Percentiles rank a stretch among this genome's conserved stretches.
Conservation (phyloP, 1,140 invertebrate genomes). For the Drosophila fuyamai region DNA sequence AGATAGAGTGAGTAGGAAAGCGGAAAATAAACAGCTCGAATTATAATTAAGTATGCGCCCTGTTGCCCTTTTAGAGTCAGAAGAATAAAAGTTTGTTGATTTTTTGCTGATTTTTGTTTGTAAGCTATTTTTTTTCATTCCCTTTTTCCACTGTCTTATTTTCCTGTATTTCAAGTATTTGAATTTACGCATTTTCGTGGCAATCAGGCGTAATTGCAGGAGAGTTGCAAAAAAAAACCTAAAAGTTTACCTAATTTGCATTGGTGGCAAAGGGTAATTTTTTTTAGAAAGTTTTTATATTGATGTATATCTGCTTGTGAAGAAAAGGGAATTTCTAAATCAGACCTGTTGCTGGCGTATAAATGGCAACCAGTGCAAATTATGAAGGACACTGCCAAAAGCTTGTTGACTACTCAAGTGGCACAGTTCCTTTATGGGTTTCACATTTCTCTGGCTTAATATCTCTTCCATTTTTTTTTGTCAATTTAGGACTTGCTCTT, state of each 20-base stretch:
- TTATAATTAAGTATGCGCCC: conserved; percentile 78
- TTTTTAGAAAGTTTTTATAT: not conserved
- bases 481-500: conserved; percentile 40
- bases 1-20: conserved; percentile 3
- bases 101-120: conserved; percentile 17
- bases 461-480: conserved; percentile 2
- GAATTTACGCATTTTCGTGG: conserved; percentile 71
- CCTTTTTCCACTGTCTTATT: conserved; percentile 4
- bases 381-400: conserved; percentile 68
- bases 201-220: conserved; percentile 71
- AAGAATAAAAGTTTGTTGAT: conserved; percentile 44
- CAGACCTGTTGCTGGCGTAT: conserved; percentile 66
- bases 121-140: conserved; percentile 17
- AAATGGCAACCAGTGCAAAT: conserved; percentile 41
- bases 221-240: not conserved
- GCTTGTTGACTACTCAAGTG: conserved; percentile 77
- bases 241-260: conserved; percentile 21
- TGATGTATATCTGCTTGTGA: not conserved
- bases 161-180: conserved; percentile 53
- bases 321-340: conserved; percentile 1
- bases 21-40: conserved; percentile 63
- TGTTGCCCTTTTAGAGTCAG: conserved; percentile 57
- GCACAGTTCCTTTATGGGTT: conserved; percentile 57
- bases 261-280: not conserved
- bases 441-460: conserved; percentile 6